Evolutionary conservation across 2,888 invertebrate genomes (phyloP).

Genomic region (Drosophila phalerata): DNA sequence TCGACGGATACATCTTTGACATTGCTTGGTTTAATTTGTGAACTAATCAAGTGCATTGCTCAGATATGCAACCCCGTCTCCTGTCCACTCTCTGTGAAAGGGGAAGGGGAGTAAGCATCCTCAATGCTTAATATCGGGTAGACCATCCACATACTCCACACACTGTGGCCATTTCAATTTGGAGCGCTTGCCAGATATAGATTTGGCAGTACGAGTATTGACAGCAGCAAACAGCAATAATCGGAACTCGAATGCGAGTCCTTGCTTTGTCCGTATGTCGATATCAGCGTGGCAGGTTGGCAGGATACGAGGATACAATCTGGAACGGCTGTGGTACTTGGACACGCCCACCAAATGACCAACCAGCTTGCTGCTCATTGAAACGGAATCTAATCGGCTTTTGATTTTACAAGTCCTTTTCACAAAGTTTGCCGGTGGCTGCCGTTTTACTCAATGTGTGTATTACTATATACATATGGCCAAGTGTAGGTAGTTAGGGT

Average conservation of each 20-base stretch:
- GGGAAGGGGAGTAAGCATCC: not conserved
- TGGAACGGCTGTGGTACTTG: constrained; percentile 14
- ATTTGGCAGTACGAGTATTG: not conserved
- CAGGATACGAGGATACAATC: not conserved
- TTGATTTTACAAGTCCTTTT: constrained; percentile 82
- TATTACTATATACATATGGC: constrained; percentile 28
- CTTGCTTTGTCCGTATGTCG: constrained; percentile 43
- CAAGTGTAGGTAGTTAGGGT: not conserved
- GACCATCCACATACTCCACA: constrained; percentile 1
- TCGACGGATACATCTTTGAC: constrained; percentile 14
- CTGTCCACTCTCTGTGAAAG: not conserved
- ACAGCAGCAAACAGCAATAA: constrained; percentile 50
- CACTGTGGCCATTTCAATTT: constrained; percentile 49
- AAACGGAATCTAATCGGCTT: constrained; percentile 83
- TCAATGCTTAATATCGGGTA: constrained; percentile 2
- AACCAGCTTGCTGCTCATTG: constrained; percentile 78
- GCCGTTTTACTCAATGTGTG: constrained; percentile 39
- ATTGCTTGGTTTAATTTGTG: constrained; percentile 59
- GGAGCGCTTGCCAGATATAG: constrained; percentile 33
- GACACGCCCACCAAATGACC: constrained; percentile 73
- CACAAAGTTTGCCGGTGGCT: constrained; percentile 72
- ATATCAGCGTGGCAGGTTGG: constrained; percentile 10
- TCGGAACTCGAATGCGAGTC: constrained; percentile 31
- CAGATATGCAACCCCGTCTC: constrained; percentile 37
- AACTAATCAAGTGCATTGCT: constrained; percentile 66